phyloP scores from a whole-genome alignment of 35 echinoderm and acorn worm species.

The Acanthaster planci region DNA sequence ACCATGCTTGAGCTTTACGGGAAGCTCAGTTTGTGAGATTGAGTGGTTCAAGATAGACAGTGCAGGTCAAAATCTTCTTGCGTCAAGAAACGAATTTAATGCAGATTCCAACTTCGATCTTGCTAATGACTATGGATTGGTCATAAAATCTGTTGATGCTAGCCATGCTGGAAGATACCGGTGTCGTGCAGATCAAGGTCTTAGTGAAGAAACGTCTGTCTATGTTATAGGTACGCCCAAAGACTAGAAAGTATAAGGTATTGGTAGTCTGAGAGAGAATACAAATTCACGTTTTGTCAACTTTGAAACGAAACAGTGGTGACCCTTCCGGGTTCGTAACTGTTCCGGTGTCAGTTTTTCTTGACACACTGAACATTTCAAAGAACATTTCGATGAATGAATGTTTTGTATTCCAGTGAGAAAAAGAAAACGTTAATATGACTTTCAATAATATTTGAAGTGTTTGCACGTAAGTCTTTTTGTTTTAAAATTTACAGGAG shows the following conservation, averaged over 20 bases:
- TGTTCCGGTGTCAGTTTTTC: no score
- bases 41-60: not conserved
- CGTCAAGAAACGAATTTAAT: not conserved
- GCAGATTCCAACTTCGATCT: not conserved
- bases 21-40: not conserved
- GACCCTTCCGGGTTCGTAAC: no score
- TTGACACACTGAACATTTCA: no score
- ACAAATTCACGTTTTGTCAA: no score
- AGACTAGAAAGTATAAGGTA: no score
- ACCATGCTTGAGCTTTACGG: not conserved
- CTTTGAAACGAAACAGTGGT: no score
- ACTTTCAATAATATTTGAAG: no score
- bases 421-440: no score
- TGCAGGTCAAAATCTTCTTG: not conserved
- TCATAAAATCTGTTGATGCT: constrained; percentile 7
- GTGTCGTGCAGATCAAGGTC: not conserved
- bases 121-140: not conserved
- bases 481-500: not conserved
- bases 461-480: no score
- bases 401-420: no score
- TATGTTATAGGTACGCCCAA: not conserved
- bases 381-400: no score
- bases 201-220: not conserved
- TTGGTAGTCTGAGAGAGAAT: no score
- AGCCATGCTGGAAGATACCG: not conserved